A percentile compares a stretch with the other conserved stretches of the same genome.
Evolutionary conservation across 2,888 invertebrate genomes (phyloP).

Genomic region (Stenoptilia bipunctidactyla): DNA sequence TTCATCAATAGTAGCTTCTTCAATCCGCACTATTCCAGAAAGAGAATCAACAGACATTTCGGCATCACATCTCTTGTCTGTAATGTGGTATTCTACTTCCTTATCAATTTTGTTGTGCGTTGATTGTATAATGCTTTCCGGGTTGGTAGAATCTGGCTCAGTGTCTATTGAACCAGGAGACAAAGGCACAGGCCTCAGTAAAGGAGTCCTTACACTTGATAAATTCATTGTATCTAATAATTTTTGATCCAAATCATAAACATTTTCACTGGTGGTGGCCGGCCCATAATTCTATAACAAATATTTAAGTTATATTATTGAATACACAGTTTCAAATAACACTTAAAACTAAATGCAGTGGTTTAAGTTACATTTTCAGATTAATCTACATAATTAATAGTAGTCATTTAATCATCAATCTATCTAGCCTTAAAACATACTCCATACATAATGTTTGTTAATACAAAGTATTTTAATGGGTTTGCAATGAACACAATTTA

Average conservation of each 20-base stretch:
- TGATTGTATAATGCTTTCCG: constrained; percentile 57
- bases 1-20: constrained; percentile 47
- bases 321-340: too few species aligned
- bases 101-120: constrained; percentile 44
- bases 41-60: constrained; percentile 56
- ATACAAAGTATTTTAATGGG: too few species aligned
- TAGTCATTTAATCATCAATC: too few species aligned
- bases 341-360: too few species aligned
- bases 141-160: constrained; percentile 61
- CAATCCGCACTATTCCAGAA: constrained; percentile 53
- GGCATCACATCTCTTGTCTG: constrained; percentile 44
- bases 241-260: constrained; percentile 60
- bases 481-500: too few species aligned
- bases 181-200: constrained; percentile 49
- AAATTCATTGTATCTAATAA: constrained; percentile 60
- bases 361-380: too few species aligned
- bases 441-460: too few species aligned
- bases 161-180: constrained; percentile 47
- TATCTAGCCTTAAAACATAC: too few species aligned
- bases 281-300: constrained; percentile 68
- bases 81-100: constrained; percentile 54
- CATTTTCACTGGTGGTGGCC: constrained; percentile 67
- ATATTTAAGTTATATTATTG: too few species aligned
- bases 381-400: too few species aligned
- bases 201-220: constrained; percentile 56